These are phyloP conservation scores for Pteronura brasiliensis DNA, from an alignment of 2,113 vertebrate genomes.

Conservation along the genomic window DNA sequence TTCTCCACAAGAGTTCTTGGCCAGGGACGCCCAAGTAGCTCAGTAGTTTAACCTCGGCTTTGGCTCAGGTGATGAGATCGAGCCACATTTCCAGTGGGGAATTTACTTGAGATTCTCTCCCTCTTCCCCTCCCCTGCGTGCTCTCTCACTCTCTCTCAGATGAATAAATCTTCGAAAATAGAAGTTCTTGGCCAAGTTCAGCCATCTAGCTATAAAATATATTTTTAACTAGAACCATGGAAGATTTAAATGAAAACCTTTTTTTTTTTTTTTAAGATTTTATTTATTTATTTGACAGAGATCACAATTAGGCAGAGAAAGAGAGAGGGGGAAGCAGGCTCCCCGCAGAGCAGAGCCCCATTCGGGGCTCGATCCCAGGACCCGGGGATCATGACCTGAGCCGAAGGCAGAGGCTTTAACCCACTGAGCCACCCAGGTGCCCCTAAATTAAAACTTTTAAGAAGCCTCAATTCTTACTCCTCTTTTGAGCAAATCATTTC, in stretches of 20 bases:
- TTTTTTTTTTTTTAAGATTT: too few relatives aligned
- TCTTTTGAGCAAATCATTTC: not conserved
- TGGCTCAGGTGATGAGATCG: not conserved
- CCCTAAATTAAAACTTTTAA: too few relatives aligned
- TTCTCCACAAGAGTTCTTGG: not conserved
- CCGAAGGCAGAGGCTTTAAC: too few relatives aligned
- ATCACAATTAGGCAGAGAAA: too few relatives aligned
- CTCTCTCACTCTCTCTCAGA: not conserved
- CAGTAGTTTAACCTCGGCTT: not conserved
- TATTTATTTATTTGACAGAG: too few relatives aligned
- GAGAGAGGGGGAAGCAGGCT: too few relatives aligned
- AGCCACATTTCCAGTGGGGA: not conserved
- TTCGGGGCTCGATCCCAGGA: too few relatives aligned
- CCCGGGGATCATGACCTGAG: too few relatives aligned
- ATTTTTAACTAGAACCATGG: not conserved
- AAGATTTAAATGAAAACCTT: not conserved
- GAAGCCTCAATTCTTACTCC: not conserved
- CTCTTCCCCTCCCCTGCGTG: not conserved
- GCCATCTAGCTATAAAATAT: not conserved
- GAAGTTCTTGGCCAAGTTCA: not conserved
- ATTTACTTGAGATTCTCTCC: not conserved
- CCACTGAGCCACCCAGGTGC: too few relatives aligned
- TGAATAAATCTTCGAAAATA: not conserved
- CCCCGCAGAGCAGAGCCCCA: too few relatives aligned
- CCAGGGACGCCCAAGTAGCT: not conserved